Evolutionary conservation across 2,888 invertebrate species (phyloP).

Genomic region (Sabellastarte sp.): DNA sequence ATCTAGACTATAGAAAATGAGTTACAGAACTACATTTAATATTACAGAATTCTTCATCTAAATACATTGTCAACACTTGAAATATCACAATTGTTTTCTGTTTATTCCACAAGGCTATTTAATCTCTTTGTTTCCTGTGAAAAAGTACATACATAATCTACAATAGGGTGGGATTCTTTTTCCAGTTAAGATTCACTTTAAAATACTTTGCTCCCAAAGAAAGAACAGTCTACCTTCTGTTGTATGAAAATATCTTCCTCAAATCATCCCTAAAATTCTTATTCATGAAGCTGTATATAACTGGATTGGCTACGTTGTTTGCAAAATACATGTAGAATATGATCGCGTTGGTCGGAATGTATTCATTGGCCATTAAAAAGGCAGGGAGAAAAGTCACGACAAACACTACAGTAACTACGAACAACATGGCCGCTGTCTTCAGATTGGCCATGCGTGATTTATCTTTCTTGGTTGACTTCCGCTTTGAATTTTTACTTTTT

Average conservation of each 20-base stretch:
- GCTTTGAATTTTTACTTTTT: background rate
- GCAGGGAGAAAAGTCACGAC: conserved; percentile 53
- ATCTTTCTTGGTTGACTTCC: conserved; percentile 28
- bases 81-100: no score
- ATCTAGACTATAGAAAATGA: no score
- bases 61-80: no score
- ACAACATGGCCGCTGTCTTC: conserved; percentile 56
- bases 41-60: no score
- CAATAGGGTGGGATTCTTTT: no score
- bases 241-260: background rate
- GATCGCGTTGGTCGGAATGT: conserved; percentile 36
- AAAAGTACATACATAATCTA: no score
- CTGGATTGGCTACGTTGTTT: conserved; percentile 58
- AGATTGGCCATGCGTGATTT: conserved; percentile 40
- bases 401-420: conserved; percentile 55
- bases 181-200: no score
- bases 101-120: no score
- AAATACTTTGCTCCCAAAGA: no score
- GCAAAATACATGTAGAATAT: conserved; percentile 58
- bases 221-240: no score
- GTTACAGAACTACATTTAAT: no score
- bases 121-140: no score
- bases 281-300: conserved; percentile 59
- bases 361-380: conserved; percentile 43
- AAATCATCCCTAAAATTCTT: conserved; percentile 55